Percentiles rank a stretch among this genome's conserved stretches.
Evolutionary conservation across 2,888 invertebrate species (phyloP).

Genomic region (Ophion costatus): DNA sequence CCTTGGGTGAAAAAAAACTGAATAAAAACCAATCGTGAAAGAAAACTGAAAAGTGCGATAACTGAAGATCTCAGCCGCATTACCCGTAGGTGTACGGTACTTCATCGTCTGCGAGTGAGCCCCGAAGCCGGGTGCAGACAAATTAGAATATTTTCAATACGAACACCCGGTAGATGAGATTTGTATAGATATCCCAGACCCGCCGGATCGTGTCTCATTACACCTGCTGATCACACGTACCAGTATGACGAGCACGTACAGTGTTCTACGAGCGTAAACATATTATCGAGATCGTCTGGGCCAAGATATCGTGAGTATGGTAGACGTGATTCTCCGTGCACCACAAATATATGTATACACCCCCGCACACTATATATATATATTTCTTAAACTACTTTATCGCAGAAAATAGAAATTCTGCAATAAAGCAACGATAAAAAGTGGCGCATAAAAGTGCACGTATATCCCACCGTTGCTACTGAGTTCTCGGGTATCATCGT

Average conservation of each 20-base stretch:
- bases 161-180: conserved; percentile 1
- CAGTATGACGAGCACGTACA: conserved; percentile 56
- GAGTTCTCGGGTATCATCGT: not conserved
- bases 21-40: too few species aligned
- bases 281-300: conserved; percentile 41
- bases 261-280: conserved; percentile 52
- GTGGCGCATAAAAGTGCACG: conserved; percentile 20
- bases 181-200: conserved; percentile 14
- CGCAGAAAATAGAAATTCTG: not conserved
- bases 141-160: not conserved
- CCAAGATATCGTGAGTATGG: conserved; percentile 24
- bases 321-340: not conserved
- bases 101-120: not conserved
- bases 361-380: too few species aligned
- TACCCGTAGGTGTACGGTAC: not conserved
- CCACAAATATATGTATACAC: not conserved
- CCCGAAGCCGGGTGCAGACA: too few species aligned
- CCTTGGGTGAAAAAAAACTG: too few species aligned
- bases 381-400: conserved; percentile 10
- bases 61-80: too few species aligned
- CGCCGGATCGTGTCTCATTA: conserved; percentile 56
- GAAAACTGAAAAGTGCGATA: too few species aligned
- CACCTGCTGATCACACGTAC: conserved; percentile 51
- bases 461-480: not conserved
- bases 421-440: conserved; percentile 4